Evolutionary conservation across 2,113 vertebrate genomes (phyloP), one percentile per base, ranked within the genome.

Genomic region (Anolis sagrei): DNA sequence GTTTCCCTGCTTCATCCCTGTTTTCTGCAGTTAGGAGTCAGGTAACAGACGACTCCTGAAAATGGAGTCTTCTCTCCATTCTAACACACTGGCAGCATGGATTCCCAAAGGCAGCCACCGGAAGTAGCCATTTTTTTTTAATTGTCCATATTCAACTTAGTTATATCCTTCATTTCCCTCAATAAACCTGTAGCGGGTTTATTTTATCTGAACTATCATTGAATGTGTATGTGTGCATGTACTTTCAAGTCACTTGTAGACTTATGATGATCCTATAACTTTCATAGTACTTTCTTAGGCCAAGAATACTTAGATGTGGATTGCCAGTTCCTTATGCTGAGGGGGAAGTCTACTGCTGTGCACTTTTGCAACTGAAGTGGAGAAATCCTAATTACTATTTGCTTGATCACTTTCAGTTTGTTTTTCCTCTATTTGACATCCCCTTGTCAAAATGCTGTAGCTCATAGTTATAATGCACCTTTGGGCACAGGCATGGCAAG

Each of bases 361-460:
- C 48, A 32, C 9, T 36, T 72, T 72, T 72, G n/a, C 10, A 70
- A 51, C 64, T 69, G 48, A 72, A 34, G 49, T 72, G 68, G 61
- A 25, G 10, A n/a, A 54, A 64, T 69, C 29, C 49, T 36, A 34
- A 86, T 81, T 13, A 74, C 0, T 73, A 6, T 82, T 81, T 78
- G 0, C 3, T 78, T 80, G 2, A 16, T 1, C 36, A 16, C 32
- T 83, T 87, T 83, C 86, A 0, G 68, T n/a, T 27, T 49, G 61
- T 79, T 87, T n/a, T 80, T 51, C 58, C 58, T 83, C 79, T 88
- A 13, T 81, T 79, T 70, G 10, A 69, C 86, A 51, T 66, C n/a
- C 1, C 49, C 5, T 5, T 58, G 54, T 58, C 54, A 58, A 58
- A 58, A 18, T 58, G 54, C 14, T 58, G 54, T 58, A 58, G 54